Evolutionary conservation across 2,888 invertebrate genomes (phyloP).

Genomic region (Ochropacha duplaris): DNA sequence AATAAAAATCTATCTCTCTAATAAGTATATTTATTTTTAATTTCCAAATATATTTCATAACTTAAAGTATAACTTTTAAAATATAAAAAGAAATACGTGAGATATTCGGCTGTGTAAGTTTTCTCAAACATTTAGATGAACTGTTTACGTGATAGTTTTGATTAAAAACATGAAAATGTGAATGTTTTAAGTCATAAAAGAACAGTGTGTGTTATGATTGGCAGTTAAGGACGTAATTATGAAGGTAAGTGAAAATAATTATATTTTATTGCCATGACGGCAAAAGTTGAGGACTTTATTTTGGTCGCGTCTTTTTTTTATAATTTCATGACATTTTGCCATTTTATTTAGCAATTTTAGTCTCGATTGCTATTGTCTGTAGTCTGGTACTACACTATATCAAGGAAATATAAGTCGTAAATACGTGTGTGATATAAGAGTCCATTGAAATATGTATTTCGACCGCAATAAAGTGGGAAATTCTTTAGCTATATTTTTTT

Average conservation of each 20-base stretch:
- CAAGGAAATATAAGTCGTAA: no score
- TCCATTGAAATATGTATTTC: neutral
- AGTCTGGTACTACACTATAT: no score
- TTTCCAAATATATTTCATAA: constrained; percentile 6
- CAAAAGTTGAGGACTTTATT: neutral
- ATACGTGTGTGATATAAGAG: no score
- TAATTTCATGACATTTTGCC: no score
- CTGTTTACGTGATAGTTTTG: constrained; percentile 27
- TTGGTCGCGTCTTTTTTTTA: no score
- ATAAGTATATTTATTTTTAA: neutral
- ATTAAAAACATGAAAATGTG: constrained; percentile 8
- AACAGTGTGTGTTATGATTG: constrained; percentile 13
- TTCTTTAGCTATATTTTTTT: neutral
- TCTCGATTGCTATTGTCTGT: no score
- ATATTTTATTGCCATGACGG: neutral
- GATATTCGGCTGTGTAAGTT: constrained; percentile 30
- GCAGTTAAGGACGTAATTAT: constrained; percentile 27
- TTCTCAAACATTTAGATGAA: constrained; percentile 17
- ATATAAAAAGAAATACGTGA: constrained; percentile 9
- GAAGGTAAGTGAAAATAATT: constrained; percentile 32
- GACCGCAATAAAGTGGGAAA: neutral
- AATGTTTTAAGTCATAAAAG: constrained; percentile 3
- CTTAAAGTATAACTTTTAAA: constrained; percentile 14
- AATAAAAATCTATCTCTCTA: constrained; percentile 7
- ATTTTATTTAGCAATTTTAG: no score